phyloP scores from a whole-genome alignment of 2,797 vertebrate species.

The Etheostoma nigrum region DNA sequence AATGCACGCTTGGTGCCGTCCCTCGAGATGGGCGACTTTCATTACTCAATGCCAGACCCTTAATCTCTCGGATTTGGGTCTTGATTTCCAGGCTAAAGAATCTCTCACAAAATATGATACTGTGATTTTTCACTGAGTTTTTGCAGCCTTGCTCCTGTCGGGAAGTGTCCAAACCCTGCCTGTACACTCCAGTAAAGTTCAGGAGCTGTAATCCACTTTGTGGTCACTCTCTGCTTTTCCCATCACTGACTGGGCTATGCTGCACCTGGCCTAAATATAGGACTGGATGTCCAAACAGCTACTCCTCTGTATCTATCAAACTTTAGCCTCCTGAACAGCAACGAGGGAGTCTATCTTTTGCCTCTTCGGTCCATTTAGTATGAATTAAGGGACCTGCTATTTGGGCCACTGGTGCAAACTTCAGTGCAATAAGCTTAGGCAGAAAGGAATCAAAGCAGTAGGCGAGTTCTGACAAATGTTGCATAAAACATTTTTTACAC shows the following conservation, averaged over 20 bases:
- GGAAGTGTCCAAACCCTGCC: not conserved
- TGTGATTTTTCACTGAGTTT: not conserved
- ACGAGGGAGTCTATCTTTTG: not conserved
- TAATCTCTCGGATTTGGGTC: no score
- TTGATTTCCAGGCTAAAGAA: no score
- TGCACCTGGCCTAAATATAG: conserved; percentile 28
- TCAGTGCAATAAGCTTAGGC: not conserved
- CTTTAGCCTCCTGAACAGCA: not conserved
- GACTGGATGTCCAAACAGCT: conserved; percentile 25
- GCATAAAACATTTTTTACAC: not conserved
- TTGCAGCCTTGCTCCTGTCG: not conserved
- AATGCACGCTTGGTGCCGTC: no score
- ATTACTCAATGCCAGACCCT: no score
- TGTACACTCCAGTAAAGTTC: conserved; percentile 11
- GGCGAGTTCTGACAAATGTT: not conserved
- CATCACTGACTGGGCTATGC: conserved; percentile 15
- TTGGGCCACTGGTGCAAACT: not conserved
- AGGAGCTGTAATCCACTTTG: conserved; percentile 7
- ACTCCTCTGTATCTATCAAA: conserved; percentile 24
- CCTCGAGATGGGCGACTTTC: no score
- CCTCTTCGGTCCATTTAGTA: not conserved
- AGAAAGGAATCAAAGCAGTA: not conserved
- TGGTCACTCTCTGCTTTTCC: conserved; percentile 2
- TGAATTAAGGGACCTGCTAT: not conserved
- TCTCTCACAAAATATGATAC: not conserved